Evolutionary conservation across 2,797 vertebrate genomes (phyloP).

Genomic region (Enteromius fasciolatus): DNA sequence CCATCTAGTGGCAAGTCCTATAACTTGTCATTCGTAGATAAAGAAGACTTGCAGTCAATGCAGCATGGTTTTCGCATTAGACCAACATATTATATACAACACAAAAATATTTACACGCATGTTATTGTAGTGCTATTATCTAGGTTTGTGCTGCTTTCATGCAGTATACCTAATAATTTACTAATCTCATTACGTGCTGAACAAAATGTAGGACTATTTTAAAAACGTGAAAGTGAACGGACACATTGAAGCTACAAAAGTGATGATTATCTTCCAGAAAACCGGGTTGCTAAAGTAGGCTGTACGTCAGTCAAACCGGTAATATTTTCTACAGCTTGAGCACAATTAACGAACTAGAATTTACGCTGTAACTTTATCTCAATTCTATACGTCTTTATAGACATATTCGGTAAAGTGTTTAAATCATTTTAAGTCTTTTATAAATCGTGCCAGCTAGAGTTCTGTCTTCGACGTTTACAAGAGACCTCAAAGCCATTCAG

Average conservation of each 20-base stretch:
- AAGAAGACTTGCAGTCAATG: not conserved
- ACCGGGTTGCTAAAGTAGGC: not conserved
- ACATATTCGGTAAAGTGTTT: not conserved
- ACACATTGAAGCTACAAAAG: not conserved
- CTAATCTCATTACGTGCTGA: not conserved
- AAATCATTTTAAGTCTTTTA: no score
- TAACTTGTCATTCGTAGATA: not conserved
- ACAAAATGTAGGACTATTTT: not conserved
- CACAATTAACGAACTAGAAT: not conserved
- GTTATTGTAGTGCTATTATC: not conserved
- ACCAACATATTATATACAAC: not conserved
- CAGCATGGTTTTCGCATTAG: not conserved
- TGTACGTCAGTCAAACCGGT: no score
- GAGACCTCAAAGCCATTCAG: slow-evolving; percentile 21
- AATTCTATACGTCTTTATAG: not conserved
- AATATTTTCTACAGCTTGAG: not conserved
- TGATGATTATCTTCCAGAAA: not conserved
- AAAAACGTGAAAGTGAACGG: not conserved
- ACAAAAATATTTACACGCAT: not conserved
- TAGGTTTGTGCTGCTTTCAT: not conserved
- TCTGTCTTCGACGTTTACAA: not conserved
- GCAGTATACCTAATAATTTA: not conserved
- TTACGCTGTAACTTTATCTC: not conserved
- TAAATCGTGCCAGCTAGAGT: not conserved
- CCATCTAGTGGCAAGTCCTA: slow-evolving; percentile 22